Base-by-base conservation (phyloP, 2,113 vertebrate genomes). In the Rutilus rutilus region DNA sequence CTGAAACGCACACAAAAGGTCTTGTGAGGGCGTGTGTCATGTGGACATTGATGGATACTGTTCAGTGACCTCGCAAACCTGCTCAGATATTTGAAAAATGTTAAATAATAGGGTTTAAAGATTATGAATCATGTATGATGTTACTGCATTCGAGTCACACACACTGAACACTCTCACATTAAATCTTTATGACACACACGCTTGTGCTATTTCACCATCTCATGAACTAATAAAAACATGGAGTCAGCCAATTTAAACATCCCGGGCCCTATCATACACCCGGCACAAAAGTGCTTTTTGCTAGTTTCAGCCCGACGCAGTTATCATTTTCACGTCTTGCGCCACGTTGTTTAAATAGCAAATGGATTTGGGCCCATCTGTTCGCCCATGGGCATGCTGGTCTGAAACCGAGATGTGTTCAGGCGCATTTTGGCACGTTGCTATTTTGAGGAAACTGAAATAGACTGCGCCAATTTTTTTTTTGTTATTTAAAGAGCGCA, bases 1-100 rank as follows among this genome's bases (percentile, higher is more conserved):
- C 98, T 99, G 93, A 62, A 75, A 85, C 0, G 23, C 36, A 62
- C 33, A 60, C 75, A 54, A 52, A 33, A 17, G 14, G 19, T 73
- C 36, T 42, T 12, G 50, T 57, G 54, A 57, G 54, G 54, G 8
- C 1, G 54, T 57, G 54, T 57, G 19, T 7, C n/a, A 80, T 21
- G 33, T 59, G 25, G 76, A 86, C 47, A 25, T 33, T 88, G 81
- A 86, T 80, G 85, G 59, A 88, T 86, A 82, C 60, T 71, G 76
- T 69, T 64, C 85, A 77, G 73, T 33, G 36, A 83, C 65, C 42
- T 47, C 73, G 50, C 50, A 65, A 39, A 65, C 78, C 47, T 30
- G 33, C 54, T 62, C 36, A 60, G 57, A 79, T 79, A 79, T 86
- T 83, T 57, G 42, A 83, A 88, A 79, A 60, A 62, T 62, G 47